Evolutionary conservation across 2,113 vertebrate genomes (phyloP).

Genomic region (Australoheros scitulus): DNA sequence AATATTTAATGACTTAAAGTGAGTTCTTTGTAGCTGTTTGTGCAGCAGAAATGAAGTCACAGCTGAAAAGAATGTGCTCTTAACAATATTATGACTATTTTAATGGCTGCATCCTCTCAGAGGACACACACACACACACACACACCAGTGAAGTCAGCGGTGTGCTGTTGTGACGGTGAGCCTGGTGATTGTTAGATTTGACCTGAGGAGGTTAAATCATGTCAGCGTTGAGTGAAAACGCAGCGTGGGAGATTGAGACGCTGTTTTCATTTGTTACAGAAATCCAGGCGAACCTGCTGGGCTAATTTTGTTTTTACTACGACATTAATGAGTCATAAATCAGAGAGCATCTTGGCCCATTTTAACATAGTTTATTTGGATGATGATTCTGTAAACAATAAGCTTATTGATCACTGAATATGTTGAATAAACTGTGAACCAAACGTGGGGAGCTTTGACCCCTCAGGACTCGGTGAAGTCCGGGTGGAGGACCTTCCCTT

Average conservation of each 20-base stretch:
- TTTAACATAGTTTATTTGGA: not conserved
- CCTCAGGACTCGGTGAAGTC: not conserved
- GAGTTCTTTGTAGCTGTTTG: not conserved
- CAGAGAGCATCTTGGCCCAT: not conserved
- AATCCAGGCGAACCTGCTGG: too few species aligned
- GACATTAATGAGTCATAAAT: not conserved
- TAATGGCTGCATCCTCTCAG: not conserved
- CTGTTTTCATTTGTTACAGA: too few species aligned
- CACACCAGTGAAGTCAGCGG: not conserved
- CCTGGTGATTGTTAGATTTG: not conserved
- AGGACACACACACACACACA: too few species aligned
- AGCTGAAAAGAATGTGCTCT: not conserved
- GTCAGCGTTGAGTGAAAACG: too few species aligned
- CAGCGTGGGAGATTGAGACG: too few species aligned
- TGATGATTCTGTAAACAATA: not conserved
- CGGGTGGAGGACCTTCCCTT: not conserved
- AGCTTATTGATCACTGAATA: not conserved
- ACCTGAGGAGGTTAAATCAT: accelerated
- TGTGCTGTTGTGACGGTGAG: not conserved
- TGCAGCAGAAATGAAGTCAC: not conserved
- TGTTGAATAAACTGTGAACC: not conserved
- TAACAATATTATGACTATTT: not conserved
- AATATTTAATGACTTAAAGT: not conserved
- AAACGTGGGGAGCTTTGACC: not conserved
- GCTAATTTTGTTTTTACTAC: not conserved